Evolutionary conservation across 2,888 invertebrate genomes (phyloP).

Genomic region (Hemaris fuciformis): DNA sequence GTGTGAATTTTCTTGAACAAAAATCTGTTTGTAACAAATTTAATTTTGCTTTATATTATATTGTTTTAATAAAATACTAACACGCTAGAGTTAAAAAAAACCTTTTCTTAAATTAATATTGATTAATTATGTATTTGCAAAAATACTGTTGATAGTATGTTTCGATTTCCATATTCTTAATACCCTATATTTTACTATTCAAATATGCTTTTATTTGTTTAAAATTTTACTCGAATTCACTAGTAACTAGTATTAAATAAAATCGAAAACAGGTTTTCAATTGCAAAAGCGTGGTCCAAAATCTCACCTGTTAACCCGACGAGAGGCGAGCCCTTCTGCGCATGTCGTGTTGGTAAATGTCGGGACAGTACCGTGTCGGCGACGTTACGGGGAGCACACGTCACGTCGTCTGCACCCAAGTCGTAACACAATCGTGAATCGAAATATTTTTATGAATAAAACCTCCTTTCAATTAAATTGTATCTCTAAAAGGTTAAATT

Average conservation of each 20-base stretch:
- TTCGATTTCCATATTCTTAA: too few species aligned
- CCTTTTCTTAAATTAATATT: too few species aligned
- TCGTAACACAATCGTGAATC: slow-evolving; percentile 19
- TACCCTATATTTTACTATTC: background rate
- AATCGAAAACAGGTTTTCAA: background rate
- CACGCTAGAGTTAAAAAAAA: too few species aligned
- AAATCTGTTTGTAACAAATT: too few species aligned
- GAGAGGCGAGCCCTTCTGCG: slow-evolving; percentile 26
- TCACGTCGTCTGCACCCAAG: slow-evolving; percentile 7
- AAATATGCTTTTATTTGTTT: background rate
- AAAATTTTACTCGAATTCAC: background rate
- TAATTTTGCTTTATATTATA: too few species aligned
- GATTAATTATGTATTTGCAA: too few species aligned
- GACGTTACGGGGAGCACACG: slow-evolving; percentile 25
- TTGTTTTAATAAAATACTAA: too few species aligned
- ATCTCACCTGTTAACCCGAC: slow-evolving; percentile 32
- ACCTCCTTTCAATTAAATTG: background rate
- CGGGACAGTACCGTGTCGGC: slow-evolving; percentile 31
- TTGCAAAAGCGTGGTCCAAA: background rate
- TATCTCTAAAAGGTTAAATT: background rate
- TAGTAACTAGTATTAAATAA: background rate
- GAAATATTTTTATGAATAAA: slow-evolving; percentile 19
- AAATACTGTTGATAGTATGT: too few species aligned
- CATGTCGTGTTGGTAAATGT: slow-evolving; percentile 31
- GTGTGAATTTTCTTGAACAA: too few species aligned